phyloP scores from a whole-genome alignment of 2,113 vertebrate species.

The Chlamydotis undulata region DNA sequence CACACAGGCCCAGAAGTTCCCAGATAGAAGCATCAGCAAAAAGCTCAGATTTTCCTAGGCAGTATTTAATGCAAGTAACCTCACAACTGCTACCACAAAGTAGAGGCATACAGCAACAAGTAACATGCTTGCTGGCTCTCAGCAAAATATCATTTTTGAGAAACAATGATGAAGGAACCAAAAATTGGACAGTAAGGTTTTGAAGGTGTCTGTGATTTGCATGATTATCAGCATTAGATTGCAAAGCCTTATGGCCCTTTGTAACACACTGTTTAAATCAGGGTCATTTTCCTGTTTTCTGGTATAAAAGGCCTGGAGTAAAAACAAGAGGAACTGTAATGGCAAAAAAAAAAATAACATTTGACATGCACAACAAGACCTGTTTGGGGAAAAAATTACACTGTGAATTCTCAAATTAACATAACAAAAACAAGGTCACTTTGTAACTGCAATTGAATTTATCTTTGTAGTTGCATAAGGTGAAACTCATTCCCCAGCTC shows the following conservation, averaged over 20 bases:
- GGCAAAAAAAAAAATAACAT: background rate
- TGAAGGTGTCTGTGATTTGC: background rate
- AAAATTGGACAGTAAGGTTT: background rate
- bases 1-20: background rate
- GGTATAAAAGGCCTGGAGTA: background rate
- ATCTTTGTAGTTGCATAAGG: background rate
- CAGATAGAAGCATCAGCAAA: background rate
- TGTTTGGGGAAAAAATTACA: background rate
- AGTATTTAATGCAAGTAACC: background rate
- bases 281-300: background rate
- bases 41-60: background rate
- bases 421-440: background rate
- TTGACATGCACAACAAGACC: background rate
- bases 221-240: background rate
- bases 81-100: background rate
- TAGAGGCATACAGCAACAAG: background rate
- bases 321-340: background rate
- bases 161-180: background rate
- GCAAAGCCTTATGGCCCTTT: background rate
- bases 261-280: background rate
- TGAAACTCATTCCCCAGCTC: background rate
- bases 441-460: background rate
- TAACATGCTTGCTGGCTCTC: background rate
- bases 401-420: background rate
- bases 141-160: background rate